A percentile compares a stretch with the other conserved stretches of the same genome.
These are phyloP conservation scores for Ectropis crepuscularia DNA, from an alignment of 2,888 invertebrate species.

Conservation along the genomic window DNA sequence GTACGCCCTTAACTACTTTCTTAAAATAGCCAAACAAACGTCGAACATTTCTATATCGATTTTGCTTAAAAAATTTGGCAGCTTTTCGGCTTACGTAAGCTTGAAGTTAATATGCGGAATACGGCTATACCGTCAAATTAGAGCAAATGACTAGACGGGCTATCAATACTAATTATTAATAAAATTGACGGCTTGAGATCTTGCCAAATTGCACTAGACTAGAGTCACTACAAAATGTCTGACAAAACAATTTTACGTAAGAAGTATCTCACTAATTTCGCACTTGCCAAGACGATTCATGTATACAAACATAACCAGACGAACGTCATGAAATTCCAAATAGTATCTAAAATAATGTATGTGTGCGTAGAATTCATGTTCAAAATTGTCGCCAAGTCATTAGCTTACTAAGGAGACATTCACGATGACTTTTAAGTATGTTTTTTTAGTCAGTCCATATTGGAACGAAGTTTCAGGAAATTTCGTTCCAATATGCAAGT, in stretches of 20 bases:
- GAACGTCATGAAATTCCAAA: background rate
- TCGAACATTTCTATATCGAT: too few relatives aligned
- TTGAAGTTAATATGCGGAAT: too few relatives aligned
- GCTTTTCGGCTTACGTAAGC: background rate
- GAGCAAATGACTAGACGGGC: background rate
- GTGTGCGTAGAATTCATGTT: background rate
- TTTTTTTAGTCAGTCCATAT: too few relatives aligned
- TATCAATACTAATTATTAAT: conserved; percentile 1
- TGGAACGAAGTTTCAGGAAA: too few relatives aligned
- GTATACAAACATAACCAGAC: background rate
- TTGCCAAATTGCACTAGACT: conserved; percentile 7
- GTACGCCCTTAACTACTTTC: too few relatives aligned
- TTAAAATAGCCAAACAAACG: too few relatives aligned
- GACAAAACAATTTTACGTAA: conserved; percentile 12
- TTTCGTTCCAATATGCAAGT: too few relatives aligned
- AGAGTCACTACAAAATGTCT: conserved; percentile 4
- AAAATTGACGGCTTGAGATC: conserved; percentile 12
- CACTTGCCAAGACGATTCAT: conserved; percentile 1
- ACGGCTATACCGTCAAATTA: conserved; percentile 2
- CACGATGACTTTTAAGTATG: too few relatives aligned
- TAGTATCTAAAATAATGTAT: background rate
- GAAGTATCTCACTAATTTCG: background rate
- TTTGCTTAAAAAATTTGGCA: too few relatives aligned
- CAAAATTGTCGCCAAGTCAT: too few relatives aligned
- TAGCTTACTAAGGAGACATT: too few relatives aligned